phyloP scores from a whole-genome alignment of 2,113 vertebrate species.

The Oryzias melastigma region DNA sequence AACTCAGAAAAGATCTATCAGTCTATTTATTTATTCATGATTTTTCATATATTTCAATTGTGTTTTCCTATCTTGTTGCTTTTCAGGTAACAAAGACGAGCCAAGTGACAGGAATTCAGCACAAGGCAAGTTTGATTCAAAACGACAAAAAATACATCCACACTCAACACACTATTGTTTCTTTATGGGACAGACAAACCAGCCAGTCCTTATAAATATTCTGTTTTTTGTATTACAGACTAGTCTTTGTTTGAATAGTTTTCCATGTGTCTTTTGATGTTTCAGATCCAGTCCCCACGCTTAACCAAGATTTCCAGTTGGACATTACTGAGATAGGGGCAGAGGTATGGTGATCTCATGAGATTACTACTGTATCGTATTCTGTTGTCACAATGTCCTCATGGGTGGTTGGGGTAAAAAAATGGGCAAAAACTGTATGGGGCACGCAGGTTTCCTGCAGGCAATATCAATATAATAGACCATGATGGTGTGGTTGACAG shows the following conservation, averaged over 20 bases:
- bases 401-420: no score
- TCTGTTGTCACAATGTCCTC: no score
- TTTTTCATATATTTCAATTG: not conserved
- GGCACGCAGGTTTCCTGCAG: no score
- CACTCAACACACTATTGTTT: not conserved
- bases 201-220: not conserved
- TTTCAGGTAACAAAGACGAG: conserved; percentile 74
- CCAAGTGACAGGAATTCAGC: conserved; percentile 81
- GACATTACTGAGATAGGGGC: conserved; percentile 85
- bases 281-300: conserved; percentile 86
- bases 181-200: not conserved
- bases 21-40: no score
- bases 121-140: conserved; percentile 79
- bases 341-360: conserved; percentile 71
- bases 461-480: no score
- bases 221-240: not conserved
- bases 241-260: not conserved
- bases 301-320: conserved; percentile 87
- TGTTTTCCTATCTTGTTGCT: conserved; percentile 23
- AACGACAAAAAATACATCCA: not conserved
- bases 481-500: no score
- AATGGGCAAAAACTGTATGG: no score
- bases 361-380: not conserved
- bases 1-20: no score
- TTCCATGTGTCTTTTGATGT: not conserved